phyloP scores from a whole-genome alignment of 2,888 invertebrate genomes.

The Xestia ashworthii region DNA sequence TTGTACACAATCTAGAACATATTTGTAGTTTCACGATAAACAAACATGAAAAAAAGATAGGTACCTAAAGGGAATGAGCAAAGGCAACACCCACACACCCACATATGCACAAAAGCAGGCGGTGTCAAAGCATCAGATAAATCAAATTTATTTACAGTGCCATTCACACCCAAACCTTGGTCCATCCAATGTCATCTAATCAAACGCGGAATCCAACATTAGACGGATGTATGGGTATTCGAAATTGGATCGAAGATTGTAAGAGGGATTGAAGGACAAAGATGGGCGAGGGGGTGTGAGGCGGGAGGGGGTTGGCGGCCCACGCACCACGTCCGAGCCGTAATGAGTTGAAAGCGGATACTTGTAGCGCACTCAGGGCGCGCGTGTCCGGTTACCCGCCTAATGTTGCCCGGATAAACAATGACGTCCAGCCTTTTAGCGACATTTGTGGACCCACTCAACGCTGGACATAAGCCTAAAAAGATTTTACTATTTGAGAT shows the following conservation, averaged over 20 bases:
- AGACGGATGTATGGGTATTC: slow-evolving; percentile 86
- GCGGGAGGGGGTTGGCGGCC: slow-evolving; percentile 74
- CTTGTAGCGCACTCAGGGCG: slow-evolving; percentile 91
- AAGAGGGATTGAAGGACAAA: slow-evolving; percentile 89
- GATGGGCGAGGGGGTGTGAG: slow-evolving; percentile 74
- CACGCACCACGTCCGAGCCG: slow-evolving; percentile 90
- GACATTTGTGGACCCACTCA: slow-evolving; percentile 91
- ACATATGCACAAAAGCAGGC: slow-evolving; percentile 15
- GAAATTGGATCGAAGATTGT: slow-evolving; percentile 89
- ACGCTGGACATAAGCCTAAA: slow-evolving; percentile 90
- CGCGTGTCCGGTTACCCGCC: slow-evolving; percentile 91
- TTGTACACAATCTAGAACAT: slow-evolving; percentile 4
- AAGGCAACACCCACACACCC: neutral
- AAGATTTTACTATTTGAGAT: slow-evolving; percentile 88
- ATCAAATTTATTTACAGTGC: slow-evolving; percentile 49
- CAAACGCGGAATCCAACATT: slow-evolving; percentile 83
- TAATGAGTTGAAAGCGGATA: slow-evolving; percentile 91
- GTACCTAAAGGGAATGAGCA: neutral
- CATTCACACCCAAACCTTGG: slow-evolving; percentile 53
- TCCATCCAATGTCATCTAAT: slow-evolving; percentile 77
- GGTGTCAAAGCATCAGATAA: slow-evolving; percentile 27
- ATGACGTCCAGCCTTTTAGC: slow-evolving; percentile 91
- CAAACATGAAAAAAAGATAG: slow-evolving; percentile 14
- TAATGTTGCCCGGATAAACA: slow-evolving; percentile 91
- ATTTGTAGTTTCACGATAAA: slow-evolving; percentile 28